These are phyloP conservation scores for Argentina silus DNA, from an alignment of 2,797 vertebrate genomes.

Conservation along the genomic window DNA sequence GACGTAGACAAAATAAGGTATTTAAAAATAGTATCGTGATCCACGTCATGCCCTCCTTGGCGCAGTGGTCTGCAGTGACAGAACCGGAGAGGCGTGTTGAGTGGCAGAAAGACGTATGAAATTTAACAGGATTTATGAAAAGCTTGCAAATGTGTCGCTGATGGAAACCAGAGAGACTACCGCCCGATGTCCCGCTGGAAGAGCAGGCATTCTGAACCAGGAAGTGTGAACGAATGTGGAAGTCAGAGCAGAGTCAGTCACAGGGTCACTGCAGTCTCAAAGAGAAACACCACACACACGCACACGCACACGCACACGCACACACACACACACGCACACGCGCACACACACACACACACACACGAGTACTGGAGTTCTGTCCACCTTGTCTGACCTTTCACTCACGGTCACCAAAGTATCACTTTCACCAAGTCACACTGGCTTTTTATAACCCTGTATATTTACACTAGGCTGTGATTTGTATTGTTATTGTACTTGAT, in stretches of 20 bases:
- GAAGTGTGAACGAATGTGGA: conserved; percentile 25
- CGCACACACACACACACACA: conserved; percentile 1
- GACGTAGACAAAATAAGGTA: too few relatives aligned
- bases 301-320: too few relatives aligned
- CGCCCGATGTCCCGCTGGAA: too few relatives aligned
- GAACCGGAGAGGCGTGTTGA: too few relatives aligned
- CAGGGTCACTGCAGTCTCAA: conserved; percentile 8
- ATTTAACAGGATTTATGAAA: too few relatives aligned
- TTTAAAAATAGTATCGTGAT: too few relatives aligned
- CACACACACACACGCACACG: conserved; percentile 14
- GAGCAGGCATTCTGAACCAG: too few relatives aligned
- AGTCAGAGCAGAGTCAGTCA: conserved; percentile 50
- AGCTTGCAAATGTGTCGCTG: too few relatives aligned
- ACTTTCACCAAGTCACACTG: conserved; percentile 37
- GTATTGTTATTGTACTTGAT: conserved; percentile 39
- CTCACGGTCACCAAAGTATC: conserved; percentile 43
- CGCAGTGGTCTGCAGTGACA: too few relatives aligned
- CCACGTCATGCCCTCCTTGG: too few relatives aligned
- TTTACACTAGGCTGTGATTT: conserved; percentile 44
- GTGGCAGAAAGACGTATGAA: too few relatives aligned
- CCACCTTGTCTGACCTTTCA: conserved; percentile 29
- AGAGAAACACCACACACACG: background rate
- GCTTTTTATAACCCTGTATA: conserved; percentile 47
- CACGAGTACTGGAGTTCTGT: conserved; percentile 47
- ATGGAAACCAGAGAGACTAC: too few relatives aligned